phyloP scores from a whole-genome alignment of 1,140 invertebrate genomes.

The Mactra quadrangularis region DNA sequence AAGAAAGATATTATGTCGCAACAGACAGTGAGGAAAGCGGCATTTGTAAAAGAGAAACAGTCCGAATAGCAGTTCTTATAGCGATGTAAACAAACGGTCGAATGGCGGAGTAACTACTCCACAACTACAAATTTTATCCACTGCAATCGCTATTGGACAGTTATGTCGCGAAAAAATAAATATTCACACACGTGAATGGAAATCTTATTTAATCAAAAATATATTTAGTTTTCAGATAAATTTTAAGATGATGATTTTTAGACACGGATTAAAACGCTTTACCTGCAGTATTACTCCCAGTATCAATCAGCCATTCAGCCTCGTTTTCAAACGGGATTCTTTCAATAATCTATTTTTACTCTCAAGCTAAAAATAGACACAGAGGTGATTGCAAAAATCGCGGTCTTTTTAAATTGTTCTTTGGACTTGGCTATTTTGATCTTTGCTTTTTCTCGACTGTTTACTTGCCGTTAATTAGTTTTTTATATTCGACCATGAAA shows the following conservation, averaged over 20 bases:
- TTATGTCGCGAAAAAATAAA: slow-evolving; percentile 35
- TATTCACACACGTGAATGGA: neutral
- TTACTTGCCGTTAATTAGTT: too few species aligned
- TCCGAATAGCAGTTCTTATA: neutral
- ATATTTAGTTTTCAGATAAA: neutral
- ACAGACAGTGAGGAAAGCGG: too few species aligned
- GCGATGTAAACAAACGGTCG: slow-evolving; percentile 51
- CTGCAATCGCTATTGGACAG: neutral
- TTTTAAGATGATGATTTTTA: slow-evolving; percentile 10
- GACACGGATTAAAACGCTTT: slow-evolving; percentile 47
- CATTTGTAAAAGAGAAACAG: too few species aligned
- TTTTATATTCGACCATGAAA: too few species aligned
- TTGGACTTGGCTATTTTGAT: too few species aligned
- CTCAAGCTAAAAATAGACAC: slow-evolving; percentile 16
- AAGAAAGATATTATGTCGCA: too few species aligned
- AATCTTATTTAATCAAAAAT: slow-evolving; percentile 5
- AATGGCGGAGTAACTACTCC: slow-evolving; percentile 15
- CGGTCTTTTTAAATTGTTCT: too few species aligned
- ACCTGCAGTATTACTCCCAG: slow-evolving; percentile 44
- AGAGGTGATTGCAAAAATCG: too few species aligned
- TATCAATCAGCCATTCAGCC: slow-evolving; percentile 28
- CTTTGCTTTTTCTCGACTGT: too few species aligned
- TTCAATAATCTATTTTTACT: slow-evolving; percentile 14
- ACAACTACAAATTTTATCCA: slow-evolving; percentile 24
- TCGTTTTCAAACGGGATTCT: slow-evolving; percentile 49